Evolutionary conservation across 2,797 vertebrate genomes (phyloP).

Genomic region (Pyrocephalus nanus): DNA sequence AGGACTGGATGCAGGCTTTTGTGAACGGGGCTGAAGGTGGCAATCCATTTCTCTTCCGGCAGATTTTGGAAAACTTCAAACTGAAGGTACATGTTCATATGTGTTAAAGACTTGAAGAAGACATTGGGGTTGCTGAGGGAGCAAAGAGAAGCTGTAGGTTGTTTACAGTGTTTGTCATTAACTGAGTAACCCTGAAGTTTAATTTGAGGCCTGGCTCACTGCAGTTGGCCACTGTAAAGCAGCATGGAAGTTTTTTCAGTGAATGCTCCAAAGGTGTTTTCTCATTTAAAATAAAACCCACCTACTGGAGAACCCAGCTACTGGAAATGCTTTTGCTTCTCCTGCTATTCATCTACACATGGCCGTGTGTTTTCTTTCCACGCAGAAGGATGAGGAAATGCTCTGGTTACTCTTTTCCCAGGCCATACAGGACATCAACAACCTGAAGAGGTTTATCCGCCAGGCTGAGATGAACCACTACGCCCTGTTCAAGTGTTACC

Average conservation of each 20-base stretch:
- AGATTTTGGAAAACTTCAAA: constrained; percentile 98
- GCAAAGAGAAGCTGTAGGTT: not conserved
- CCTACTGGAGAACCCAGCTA: not conserved
- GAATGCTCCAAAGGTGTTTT: not conserved
- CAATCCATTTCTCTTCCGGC: constrained; percentile 93
- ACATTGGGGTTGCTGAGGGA: not conserved
- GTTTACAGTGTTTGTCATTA: not conserved
- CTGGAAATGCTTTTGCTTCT: not conserved
- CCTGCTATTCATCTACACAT: not conserved
- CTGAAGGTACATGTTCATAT: constrained; percentile 84
- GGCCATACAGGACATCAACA: constrained; percentile 99
- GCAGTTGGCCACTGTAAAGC: not conserved
- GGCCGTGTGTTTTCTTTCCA: not conserved
- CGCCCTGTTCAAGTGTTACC: constrained; percentile 92
- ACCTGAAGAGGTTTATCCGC: constrained; percentile 93
- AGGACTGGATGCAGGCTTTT: constrained; percentile 95
- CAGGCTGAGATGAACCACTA: constrained; percentile 99
- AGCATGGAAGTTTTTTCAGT: not conserved
- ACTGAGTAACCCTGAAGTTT: not conserved
- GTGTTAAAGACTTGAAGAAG: not conserved
- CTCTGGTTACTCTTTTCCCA: constrained; percentile 64
- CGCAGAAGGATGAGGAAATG: not conserved
- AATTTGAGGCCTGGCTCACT: not conserved
- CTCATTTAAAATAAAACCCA: not conserved
- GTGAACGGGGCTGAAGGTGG: constrained; percentile 86